Evolutionary conservation across 2,888 invertebrate species (phyloP), one percentile per base, ranked within the genome.

Genomic region (Xestia c-nigrum): DNA sequence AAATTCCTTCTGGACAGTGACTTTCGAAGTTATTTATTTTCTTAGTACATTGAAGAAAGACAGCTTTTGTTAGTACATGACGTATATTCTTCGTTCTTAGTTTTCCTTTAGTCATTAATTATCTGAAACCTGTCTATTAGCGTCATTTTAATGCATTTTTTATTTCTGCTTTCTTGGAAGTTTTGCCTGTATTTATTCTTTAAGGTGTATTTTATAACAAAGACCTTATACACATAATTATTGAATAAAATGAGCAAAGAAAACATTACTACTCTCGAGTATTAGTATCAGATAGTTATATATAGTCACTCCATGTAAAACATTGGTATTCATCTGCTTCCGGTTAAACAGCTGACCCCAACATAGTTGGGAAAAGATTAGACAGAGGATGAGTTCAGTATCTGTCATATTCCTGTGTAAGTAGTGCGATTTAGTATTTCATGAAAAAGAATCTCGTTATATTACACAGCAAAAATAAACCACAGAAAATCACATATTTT

Each of bases 401-500:
- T 5, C n/a, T n/a, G 16, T n/a, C 16, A 40, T 16, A 64, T 40
- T 64, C 40, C 3, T 16, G 31, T 59, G 31, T 59, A 1, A 1
- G 31, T 16, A 14, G 14, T 14, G 6, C 14, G 16, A 14, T 57
- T 38, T 21, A 38, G 21, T 38, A 21, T 63, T 63, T 21, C 38
- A 40, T 6, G 5, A 43, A 70, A 68, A 43, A 24, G 1, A 57
- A 3, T 6, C 0, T 14, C 16, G 19, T 64, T 9, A 19, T 40
- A 55, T 61, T 50, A 21, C 16, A 7, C 4, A 59, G 21, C 59
- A 5, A 77, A 14, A 10, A 52, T 14, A 57, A 38, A 21, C 63
- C 7, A 21, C 24, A 14, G 81, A 81, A 69, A 50, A 24, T 66
- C 55, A 19, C 12, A 76, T 64, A 84, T 72, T 72, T 76, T 52